phyloP scores from a whole-genome alignment of 2,888 invertebrate genomes.

The Mamestra brassicae region DNA sequence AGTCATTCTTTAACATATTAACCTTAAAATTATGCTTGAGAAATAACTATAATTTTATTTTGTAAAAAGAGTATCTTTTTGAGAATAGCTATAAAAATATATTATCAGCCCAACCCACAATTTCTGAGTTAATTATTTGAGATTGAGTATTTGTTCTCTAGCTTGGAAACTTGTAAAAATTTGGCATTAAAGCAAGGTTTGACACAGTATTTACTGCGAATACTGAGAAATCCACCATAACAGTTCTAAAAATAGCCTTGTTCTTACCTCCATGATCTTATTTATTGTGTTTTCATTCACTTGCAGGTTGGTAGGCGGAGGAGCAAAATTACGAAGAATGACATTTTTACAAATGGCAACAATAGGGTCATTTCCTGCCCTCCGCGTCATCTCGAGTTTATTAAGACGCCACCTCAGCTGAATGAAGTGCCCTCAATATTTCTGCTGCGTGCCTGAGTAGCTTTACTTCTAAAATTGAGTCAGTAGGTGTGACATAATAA shows the following conservation, averaged over 20 bases:
- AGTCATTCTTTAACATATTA: no score
- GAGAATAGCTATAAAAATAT: no score
- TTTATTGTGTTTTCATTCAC: conserved; percentile 34
- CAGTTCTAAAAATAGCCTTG: background rate
- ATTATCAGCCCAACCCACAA: no score
- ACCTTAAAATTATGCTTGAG: no score
- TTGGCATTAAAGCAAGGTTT: no score
- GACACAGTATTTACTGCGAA: no score
- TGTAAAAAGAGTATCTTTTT: no score
- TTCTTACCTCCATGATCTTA: background rate
- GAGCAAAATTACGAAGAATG: conserved; percentile 33
- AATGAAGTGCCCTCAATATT: conserved; percentile 53
- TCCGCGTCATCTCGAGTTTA: conserved; percentile 46
- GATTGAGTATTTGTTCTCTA: no score
- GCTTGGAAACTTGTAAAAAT: no score
- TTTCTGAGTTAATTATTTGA: no score
- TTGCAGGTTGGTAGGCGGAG: background rate
- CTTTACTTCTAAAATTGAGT: conserved; percentile 23
- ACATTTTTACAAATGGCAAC: conserved; percentile 36
- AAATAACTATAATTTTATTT: no score
- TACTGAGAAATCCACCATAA: no score
- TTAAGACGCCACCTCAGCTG: conserved; percentile 51
- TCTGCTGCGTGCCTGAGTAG: conserved; percentile 44
- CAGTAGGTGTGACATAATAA: background rate
- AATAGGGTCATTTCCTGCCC: conserved; percentile 48